Evolutionary conservation across 2,888 invertebrate genomes (phyloP), one percentile per base, ranked within the genome.

Genomic region (Fragum sueziense): DNA sequence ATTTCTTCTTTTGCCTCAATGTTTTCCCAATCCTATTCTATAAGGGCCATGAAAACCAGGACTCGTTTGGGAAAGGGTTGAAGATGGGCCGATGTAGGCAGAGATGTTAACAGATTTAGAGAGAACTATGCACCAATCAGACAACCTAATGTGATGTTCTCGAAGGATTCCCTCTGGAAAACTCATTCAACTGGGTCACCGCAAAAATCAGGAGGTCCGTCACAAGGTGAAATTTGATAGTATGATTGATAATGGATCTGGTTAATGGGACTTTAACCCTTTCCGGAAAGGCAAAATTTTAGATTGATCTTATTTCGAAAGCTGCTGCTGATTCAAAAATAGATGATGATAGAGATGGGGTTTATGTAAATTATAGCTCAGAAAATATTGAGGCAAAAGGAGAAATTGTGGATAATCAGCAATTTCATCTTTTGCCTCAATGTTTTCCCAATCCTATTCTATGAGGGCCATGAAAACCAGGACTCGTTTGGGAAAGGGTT

Each of bases 91-190:
- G 14, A 65, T 20, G 29, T 25, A 9, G 57, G 25, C 9, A 79
- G 71, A 31, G 74, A 86, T 41, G 20, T 33, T 6, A 75, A 86
- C 57, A 87, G 88, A 0, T 88, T 88, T 73, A 62, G 76, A 2
- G 87, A 88, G 37, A 89, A 88, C 73, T 85, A 79, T 31, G 33
- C 70, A 0, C 84, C 84, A 20, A 75, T 88, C 17, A 65, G 68
- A 9, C 86, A 87, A 37, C 82, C 85, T 11, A 74, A 83, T 59
- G 74, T 89, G 7, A 76, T 79, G 37, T 85, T 76, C 70, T 85
- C 86, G 17, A 76, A 80, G 20, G 86, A 86, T 76, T 85, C 87
- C 14, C 61, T 87, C 1, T 89, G 88, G 88, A 86, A 82, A 74
- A 72, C 51, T 20, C 74, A 76, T 3, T 4, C 7, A 14, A 47